A percentile compares a stretch with the other conserved stretches of the same genome.
Evolutionary conservation across 2,113 vertebrate species (phyloP).

Genomic region (Psilopsiagon aymara): DNA sequence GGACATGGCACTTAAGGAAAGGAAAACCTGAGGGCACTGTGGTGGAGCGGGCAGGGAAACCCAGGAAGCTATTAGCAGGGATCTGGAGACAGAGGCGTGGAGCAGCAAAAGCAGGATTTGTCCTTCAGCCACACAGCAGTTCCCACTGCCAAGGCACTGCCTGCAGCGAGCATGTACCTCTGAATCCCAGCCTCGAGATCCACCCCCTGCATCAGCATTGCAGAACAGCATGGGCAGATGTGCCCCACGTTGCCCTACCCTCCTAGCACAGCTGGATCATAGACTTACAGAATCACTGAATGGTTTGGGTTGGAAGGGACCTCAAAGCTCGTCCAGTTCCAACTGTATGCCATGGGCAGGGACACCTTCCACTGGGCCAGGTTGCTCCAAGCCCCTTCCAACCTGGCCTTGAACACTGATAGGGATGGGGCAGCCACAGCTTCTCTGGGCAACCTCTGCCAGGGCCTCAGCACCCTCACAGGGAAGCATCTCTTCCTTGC

Average conservation of each 20-base stretch:
- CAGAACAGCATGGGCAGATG: not conserved
- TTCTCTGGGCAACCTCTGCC: not conserved
- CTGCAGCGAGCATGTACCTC: fast-evolving
- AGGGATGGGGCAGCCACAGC: not conserved
- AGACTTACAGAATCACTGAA: not conserved
- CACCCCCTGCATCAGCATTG: not conserved
- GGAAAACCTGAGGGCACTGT: not conserved
- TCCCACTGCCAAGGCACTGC: not conserved
- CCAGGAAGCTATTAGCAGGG: not conserved
- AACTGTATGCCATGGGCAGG: not conserved
- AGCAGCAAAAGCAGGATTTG: not conserved
- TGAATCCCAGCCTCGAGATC: fast-evolving
- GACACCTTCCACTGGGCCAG: not conserved
- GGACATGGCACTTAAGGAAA: not conserved
- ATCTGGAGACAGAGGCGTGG: not conserved
- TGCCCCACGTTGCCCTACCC: not conserved
- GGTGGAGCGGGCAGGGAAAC: not conserved
- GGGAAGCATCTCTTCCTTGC: not conserved
- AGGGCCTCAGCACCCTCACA: not conserved
- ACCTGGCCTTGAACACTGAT: not conserved
- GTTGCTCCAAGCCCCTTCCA: not conserved
- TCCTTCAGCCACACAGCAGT: not conserved
- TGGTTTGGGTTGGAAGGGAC: not conserved
- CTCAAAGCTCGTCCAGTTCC: not conserved
- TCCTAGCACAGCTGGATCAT: not conserved